Conservation (phyloP, 2,113 vertebrate species). For the Ariopsis seemanni region DNA sequence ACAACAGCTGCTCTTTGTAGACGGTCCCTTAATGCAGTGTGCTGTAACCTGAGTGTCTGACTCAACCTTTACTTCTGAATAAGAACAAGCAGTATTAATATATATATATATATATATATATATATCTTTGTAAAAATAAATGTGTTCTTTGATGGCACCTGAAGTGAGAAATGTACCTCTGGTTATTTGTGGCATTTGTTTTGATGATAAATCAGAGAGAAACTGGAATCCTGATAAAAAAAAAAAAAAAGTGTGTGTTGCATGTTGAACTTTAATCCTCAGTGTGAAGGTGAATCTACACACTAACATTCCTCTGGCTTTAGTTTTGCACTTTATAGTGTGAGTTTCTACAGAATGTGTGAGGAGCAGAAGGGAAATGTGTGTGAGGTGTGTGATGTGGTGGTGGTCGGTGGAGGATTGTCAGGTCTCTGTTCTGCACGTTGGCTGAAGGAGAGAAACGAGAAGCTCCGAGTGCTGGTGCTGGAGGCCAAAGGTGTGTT, state of each 20-base stretch:
- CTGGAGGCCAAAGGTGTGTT: slow-evolving; percentile 73
- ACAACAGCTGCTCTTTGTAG: not conserved
- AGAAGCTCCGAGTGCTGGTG: slow-evolving; percentile 62
- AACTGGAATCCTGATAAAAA: not conserved
- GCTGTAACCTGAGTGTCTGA: not conserved
- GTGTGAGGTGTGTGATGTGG: slow-evolving; percentile 65
- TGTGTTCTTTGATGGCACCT: not conserved
- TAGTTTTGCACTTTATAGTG: not conserved
- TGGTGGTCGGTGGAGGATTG: slow-evolving; percentile 72
- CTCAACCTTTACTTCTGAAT: too few species aligned
- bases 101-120: too few species aligned
- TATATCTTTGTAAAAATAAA: not conserved
- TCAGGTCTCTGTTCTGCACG: slow-evolving; percentile 71
- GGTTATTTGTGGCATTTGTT: not conserved
- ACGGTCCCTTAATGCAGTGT: not conserved
- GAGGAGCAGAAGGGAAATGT: slow-evolving; percentile 59
- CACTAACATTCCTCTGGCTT: not conserved
- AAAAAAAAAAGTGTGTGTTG: not conserved
- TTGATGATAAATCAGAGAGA: not conserved
- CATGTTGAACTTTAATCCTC: slow-evolving; percentile 5
- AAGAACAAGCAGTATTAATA: not conserved
- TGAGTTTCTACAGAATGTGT: not conserved
- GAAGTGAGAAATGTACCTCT: not conserved
- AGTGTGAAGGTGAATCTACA: not conserved
- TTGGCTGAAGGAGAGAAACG: slow-evolving; percentile 60